Percentiles rank a stretch among this genome's conserved stretches.
These are phyloP conservation scores for Gisinianus flammeolus DNA, from an alignment of 2,888 invertebrate species.

Conservation along the genomic window DNA sequence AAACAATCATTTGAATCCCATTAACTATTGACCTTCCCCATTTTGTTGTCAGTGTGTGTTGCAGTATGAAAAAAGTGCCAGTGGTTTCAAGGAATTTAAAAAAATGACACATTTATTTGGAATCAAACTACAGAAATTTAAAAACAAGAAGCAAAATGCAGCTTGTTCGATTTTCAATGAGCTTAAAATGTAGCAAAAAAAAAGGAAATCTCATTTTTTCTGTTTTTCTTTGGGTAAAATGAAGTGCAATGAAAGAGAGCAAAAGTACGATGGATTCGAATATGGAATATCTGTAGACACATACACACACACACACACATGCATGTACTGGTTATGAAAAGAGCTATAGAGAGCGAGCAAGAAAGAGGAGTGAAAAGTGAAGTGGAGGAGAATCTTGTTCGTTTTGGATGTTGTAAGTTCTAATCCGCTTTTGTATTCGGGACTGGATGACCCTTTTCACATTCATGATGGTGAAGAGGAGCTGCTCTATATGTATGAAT, in stretches of 20 bases:
- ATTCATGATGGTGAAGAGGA: slow-evolving; percentile 10
- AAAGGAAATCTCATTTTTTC: no score
- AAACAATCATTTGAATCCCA: no score
- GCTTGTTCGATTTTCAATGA: no score
- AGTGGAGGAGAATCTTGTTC: neutral
- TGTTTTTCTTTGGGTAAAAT: no score
- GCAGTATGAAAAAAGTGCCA: no score
- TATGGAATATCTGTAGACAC: no score
- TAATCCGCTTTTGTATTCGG: slow-evolving; percentile 25
- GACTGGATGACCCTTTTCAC: neutral
- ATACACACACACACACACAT: no score
- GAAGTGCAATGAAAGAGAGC: neutral
- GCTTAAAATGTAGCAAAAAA: no score
- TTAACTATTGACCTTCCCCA: no score
- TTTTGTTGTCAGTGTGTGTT: no score
- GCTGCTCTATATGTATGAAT: slow-evolving; percentile 24
- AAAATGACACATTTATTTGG: no score
- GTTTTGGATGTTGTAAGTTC: neutral
- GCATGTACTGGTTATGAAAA: no score
- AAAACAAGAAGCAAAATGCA: neutral
- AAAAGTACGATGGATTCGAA: neutral
- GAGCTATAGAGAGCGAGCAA: neutral
- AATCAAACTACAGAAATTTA: neutral
- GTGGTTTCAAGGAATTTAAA: neutral
- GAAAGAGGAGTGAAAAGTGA: neutral